phyloP scores from a whole-genome alignment of 2,888 invertebrate species.

The Limnephilus rhombicus region DNA sequence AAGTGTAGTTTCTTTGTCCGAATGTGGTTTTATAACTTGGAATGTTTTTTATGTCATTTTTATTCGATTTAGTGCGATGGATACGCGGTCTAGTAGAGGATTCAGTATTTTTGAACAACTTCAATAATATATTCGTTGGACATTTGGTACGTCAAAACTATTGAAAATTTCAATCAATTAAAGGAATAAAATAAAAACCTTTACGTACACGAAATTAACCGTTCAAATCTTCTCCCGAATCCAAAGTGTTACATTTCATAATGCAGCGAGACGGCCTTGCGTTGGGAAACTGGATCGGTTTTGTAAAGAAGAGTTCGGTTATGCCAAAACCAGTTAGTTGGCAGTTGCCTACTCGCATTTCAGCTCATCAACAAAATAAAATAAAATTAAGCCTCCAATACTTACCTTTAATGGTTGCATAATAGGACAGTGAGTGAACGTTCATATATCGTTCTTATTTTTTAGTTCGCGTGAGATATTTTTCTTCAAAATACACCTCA shows the following conservation, averaged over 20 bases:
- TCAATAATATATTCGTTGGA: no score
- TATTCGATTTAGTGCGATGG: no score
- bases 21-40: no score
- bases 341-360: background rate
- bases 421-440: background rate
- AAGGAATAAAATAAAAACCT: no score
- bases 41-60: no score
- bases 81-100: no score
- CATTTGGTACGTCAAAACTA: no score
- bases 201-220: background rate
- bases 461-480: background rate
- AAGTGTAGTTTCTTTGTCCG: no score
- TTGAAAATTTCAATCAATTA: no score
- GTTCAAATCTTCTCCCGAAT: background rate
- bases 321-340: slow-evolving; percentile 21
- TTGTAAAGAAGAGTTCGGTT: slow-evolving; percentile 18
- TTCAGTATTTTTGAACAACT: no score
- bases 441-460: background rate
- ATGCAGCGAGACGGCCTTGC: slow-evolving; percentile 5
- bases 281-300: slow-evolving; percentile 43
- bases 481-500: background rate
- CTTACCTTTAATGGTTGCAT: background rate
- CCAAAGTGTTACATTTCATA: slow-evolving; percentile 25
- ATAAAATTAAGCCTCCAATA: background rate
- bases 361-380: slow-evolving; percentile 15